These are phyloP conservation scores for Formica aserva DNA, from an alignment of 2,888 invertebrate species.

Conservation along the genomic window DNA sequence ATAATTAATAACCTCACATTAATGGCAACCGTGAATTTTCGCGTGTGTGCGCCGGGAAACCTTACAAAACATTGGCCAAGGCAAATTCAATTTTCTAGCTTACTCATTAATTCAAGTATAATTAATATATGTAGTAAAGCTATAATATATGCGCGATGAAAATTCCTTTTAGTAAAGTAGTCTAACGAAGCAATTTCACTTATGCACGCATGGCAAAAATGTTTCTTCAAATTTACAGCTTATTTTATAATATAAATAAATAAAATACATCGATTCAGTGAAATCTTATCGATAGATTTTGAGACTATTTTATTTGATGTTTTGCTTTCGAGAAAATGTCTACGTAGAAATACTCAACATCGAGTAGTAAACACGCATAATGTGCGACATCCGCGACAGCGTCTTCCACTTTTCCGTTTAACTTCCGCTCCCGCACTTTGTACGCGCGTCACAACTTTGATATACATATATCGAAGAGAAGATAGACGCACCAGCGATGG, in stretches of 20 bases:
- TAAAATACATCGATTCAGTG: slow-evolving; percentile 23
- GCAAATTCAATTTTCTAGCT: slow-evolving; percentile 7
- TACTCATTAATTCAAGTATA: not conserved
- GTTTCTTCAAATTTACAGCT: not conserved
- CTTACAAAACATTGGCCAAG: not conserved
- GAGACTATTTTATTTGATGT: slow-evolving; percentile 17
- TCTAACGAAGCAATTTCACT: not conserved
- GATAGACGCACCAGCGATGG: slow-evolving; percentile 9
- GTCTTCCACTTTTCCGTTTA: slow-evolving; percentile 33
- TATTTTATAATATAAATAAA: not conserved
- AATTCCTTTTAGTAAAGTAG: not conserved
- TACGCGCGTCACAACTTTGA: slow-evolving; percentile 35
- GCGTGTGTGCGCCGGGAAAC: not conserved
- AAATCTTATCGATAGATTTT: slow-evolving; percentile 7
- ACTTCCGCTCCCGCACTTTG: slow-evolving; percentile 31
- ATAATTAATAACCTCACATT: slow-evolving; percentile 11
- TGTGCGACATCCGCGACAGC: slow-evolving; percentile 32
- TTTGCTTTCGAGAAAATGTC: slow-evolving; percentile 25
- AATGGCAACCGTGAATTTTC: slow-evolving; percentile 5
- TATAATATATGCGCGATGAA: not conserved
- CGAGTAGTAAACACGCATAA: slow-evolving; percentile 45
- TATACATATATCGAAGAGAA: slow-evolving; percentile 32
- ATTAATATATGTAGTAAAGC: slow-evolving; percentile 4
- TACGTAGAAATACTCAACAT: slow-evolving; percentile 18
- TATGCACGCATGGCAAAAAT: not conserved